Evolutionary conservation across 2,797 vertebrate genomes (phyloP).

Genomic region (Numenius phaeopus): DNA sequence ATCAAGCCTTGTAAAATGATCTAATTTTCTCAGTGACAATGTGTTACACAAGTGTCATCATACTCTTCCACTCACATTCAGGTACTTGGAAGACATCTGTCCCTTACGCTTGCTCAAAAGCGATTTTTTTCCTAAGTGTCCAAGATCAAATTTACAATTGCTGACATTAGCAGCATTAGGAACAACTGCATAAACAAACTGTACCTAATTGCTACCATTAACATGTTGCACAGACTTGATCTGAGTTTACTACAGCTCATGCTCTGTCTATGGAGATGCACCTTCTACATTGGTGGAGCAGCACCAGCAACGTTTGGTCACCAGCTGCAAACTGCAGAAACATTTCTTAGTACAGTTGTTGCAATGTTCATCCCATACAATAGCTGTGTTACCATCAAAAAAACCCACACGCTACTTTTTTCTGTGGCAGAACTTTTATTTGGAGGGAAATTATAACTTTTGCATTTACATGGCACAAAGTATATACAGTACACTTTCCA

Average conservation of each 20-base stretch:
- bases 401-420: neutral
- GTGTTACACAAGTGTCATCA: rapidly evolving
- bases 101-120: neutral
- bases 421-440: slow-evolving; percentile 86
- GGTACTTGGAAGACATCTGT: neutral
- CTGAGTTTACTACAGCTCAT: neutral
- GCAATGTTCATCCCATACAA: neutral
- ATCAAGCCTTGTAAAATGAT: neutral
- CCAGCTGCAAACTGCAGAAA: neutral
- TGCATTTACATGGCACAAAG: slow-evolving; percentile 93
- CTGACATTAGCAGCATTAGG: neutral
- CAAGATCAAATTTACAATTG: neutral
- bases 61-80: neutral
- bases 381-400: neutral
- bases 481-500: slow-evolving; percentile 92
- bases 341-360: neutral
- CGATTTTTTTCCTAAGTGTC: neutral
- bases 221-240: neutral
- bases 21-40: neutral
- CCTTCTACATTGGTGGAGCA: neutral
- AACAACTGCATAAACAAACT: neutral
- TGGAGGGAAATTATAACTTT: slow-evolving; percentile 88
- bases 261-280: neutral
- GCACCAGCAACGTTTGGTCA: neutral
- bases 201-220: neutral